A percentile compares a stretch with the other conserved stretches of the same genome.
These are phyloP conservation scores for Cossypha polioptera DNA, from an alignment of 2,797 vertebrate genomes.

Conservation along the genomic window DNA sequence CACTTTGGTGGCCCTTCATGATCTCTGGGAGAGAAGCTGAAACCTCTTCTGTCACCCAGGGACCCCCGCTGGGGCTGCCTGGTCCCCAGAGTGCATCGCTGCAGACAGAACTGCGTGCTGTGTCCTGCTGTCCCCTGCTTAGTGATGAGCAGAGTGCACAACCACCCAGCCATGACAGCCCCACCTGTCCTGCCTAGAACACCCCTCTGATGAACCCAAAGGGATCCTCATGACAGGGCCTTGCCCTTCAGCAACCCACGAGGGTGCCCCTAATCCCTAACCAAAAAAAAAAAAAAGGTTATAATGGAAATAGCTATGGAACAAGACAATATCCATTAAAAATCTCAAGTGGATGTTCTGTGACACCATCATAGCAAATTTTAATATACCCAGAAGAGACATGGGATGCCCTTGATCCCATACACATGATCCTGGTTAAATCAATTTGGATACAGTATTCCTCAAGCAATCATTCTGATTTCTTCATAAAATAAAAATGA, in stretches of 20 bases:
- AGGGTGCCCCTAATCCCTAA: not conserved
- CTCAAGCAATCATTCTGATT: not conserved
- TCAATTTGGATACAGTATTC: not conserved
- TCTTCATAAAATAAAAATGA: not conserved
- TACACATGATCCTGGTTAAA: not conserved
- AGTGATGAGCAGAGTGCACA: not conserved
- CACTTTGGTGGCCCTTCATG: not conserved
- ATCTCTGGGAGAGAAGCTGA: not conserved
- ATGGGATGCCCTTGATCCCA: accelerated
- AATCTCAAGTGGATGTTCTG: not conserved
- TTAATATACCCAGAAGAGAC: not conserved
- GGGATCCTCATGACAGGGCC: accelerated
- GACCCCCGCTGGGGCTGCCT: not conserved
- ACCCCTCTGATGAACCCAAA: not conserved
- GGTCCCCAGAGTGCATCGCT: not conserved
- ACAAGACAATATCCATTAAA: not conserved
- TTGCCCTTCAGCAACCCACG: not conserved
- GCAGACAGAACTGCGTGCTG: not conserved
- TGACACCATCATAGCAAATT: not conserved
- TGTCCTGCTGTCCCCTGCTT: not conserved
- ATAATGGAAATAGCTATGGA: not conserved
- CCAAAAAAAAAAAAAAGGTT: not conserved
- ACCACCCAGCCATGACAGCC: accelerated
- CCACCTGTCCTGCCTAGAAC: not conserved
- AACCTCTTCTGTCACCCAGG: not conserved